These are phyloP conservation scores for Agrotis puta DNA, from an alignment of 2,888 invertebrate genomes.

Conservation along the genomic window DNA sequence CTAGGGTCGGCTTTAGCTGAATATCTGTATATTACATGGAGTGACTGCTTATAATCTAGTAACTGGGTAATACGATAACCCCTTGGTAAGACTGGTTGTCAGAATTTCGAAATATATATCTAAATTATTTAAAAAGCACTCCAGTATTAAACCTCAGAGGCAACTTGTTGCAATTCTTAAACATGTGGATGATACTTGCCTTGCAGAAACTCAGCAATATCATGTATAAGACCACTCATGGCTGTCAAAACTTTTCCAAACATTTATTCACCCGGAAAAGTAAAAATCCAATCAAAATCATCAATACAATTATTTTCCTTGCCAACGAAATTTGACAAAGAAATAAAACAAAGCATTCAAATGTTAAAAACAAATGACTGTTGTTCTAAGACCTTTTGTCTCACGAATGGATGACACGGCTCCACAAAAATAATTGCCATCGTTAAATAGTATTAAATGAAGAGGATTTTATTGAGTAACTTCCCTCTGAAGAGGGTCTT, in stretches of 20 bases:
- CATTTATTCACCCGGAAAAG: neutral
- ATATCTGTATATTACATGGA: no score
- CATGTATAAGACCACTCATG: neutral
- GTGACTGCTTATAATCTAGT: no score
- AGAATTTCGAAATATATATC: no score
- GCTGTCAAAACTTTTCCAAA: no score
- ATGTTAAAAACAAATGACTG: constrained; percentile 52
- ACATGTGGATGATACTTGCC: neutral
- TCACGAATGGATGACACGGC: constrained; percentile 61
- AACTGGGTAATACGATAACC: no score
- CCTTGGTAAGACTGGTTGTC: no score
- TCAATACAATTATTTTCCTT: neutral
- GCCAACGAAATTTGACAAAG: constrained; percentile 10
- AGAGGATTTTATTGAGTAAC: constrained; percentile 57
- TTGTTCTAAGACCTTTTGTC: constrained; percentile 33
- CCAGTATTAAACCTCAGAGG: neutral
- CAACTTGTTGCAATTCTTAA: neutral
- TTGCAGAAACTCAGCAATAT: neutral
- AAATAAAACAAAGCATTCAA: constrained; percentile 18
- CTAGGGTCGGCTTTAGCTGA: no score
- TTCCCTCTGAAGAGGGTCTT: constrained; percentile 44
- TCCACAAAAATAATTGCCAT: constrained; percentile 73
- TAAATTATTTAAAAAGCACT: neutral
- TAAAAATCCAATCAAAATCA: constrained; percentile 1
- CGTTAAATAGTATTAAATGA: constrained; percentile 71